Base-by-base conservation (phyloP, 2,888 invertebrate species). In the Rhodophaea formosa region DNA sequence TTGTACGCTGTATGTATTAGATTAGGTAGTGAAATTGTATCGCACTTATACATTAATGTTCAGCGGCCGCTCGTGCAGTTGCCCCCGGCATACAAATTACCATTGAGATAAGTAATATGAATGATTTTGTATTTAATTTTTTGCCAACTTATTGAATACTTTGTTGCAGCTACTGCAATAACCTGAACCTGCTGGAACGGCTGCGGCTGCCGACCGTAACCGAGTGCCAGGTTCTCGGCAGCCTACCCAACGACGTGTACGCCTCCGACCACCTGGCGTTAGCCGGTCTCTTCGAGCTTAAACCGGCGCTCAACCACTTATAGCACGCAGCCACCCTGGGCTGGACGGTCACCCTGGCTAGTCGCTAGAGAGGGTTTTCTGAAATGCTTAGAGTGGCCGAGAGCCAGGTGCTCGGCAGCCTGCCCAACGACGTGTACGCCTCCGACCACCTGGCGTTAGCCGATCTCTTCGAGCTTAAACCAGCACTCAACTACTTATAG, bases 381-480 rank as follows among this genome's bases (percentile, higher is more conserved):
- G n/a, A n/a, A n/a, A n/a, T n/a, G n/a, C n/a, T n/a, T n/a, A n/a
- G n/a, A n/a, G 79, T 85, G 0, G 65, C 76, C 0, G 93, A 96
- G 66, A 94, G 96, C 61, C 63, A 74, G 68, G 64, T 67, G 64
- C 57, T 94, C 88, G 77, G 77, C 10, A 77, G 77, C 8, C 93
- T 98, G 69, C 98, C 98, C 16, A 98, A 97, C 80, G 82, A 88
- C 46, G 83, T 84, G 1, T 91, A 93, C 56, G 96, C 96, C 0
- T 97, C 97, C 0, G 98, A 98, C 84, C 98, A 98, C 79, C 92
- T 97, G n/a, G 93, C 95, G 15, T 83, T 97, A n/a, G 93, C 94
- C 1, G 96, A 95, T 0, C 90, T 92, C 59, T 97, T 97, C 83
- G 92, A 93, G 62, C 79, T 95, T 44, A 68, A 59, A 8, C 65